Evolutionary conservation across 2,113 vertebrate genomes (phyloP).

Genomic region (Thamnaconus septentrionalis): DNA sequence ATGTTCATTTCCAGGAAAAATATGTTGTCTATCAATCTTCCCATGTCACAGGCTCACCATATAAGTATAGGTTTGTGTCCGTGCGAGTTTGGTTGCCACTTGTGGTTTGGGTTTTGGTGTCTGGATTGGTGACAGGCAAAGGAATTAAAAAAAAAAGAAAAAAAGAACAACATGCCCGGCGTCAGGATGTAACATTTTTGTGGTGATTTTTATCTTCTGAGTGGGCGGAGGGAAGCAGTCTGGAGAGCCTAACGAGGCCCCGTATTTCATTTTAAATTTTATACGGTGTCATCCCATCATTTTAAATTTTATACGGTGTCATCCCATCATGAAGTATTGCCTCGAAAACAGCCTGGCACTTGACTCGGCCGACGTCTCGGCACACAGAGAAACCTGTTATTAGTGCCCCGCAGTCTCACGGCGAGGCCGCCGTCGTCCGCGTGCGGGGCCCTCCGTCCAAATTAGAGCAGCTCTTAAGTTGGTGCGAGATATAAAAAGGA

Average conservation of each 20-base stretch:
- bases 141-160: constrained; percentile 4
- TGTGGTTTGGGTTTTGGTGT: constrained; percentile 45
- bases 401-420: constrained; percentile 34
- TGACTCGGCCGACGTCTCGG: constrained; percentile 11
- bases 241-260: constrained; percentile 23
- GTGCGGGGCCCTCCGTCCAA: constrained; percentile 48
- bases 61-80: constrained; percentile 18
- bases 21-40: constrained; percentile 14
- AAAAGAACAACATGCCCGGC: constrained; percentile 1
- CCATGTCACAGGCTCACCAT: constrained; percentile 10
- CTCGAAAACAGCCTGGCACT: constrained; percentile 26
- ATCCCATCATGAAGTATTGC: constrained; percentile 33
- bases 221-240: constrained; percentile 28
- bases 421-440: constrained; percentile 30
- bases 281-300: constrained; percentile 40
- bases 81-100: constrained; percentile 23
- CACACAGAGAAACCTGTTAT: constrained; percentile 44
- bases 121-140: constrained; percentile 1
- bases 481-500: constrained; percentile 63
- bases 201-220: constrained; percentile 25
- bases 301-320: constrained; percentile 38
- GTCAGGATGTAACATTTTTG: not conserved
- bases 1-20: constrained; percentile 28
- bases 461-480: constrained; percentile 48
- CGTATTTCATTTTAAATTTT: constrained; percentile 43